Percentiles rank a stretch among this genome's conserved stretches.
phyloP scores from a whole-genome alignment of 2,888 invertebrate genomes.

The Thymelicus sylvestris region DNA sequence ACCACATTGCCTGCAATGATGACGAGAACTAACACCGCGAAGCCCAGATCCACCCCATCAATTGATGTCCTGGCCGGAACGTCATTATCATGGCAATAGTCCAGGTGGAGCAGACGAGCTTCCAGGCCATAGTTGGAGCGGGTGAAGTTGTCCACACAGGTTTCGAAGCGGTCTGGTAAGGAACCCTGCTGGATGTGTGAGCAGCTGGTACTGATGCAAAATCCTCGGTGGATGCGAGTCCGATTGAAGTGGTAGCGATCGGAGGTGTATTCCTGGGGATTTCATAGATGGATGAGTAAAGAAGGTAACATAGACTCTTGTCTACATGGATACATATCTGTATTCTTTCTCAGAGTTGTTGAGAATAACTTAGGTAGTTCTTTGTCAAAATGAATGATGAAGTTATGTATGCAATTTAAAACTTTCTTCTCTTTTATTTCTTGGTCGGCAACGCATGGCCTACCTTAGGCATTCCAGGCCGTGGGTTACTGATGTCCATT shows the following conservation, averaged over 20 bases:
- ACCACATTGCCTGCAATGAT: constrained; percentile 43
- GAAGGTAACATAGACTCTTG: too few species aligned
- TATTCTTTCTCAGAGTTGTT: too few species aligned
- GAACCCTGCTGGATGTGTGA: constrained; percentile 38
- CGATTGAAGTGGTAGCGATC: constrained; percentile 47
- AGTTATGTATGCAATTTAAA: too few species aligned
- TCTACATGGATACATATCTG: too few species aligned
- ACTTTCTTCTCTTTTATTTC: too few species aligned
- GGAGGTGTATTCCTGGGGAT: constrained; percentile 42
- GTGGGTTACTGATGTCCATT: too few species aligned
- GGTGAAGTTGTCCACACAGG: constrained; percentile 45
- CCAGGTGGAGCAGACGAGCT: constrained; percentile 40
- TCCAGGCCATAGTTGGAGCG: constrained; percentile 42
- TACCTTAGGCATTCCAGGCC: too few species aligned
- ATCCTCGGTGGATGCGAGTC: constrained; percentile 48
- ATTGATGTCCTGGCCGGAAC: constrained; percentile 35
- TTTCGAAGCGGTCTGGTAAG: constrained; percentile 40
- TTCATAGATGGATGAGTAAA: background rate
- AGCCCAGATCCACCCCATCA: constrained; percentile 43
- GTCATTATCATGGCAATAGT: constrained; percentile 44
- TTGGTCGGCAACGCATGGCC: too few species aligned
- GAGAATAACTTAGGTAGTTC: too few species aligned
- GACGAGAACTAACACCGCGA: constrained; percentile 36
- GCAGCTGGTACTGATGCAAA: constrained; percentile 47
- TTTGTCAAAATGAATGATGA: too few species aligned